Percentiles rank a stretch among this genome's conserved stretches.
Conservation (phyloP, 2,113 vertebrate species). For the Solea solea region DNA sequence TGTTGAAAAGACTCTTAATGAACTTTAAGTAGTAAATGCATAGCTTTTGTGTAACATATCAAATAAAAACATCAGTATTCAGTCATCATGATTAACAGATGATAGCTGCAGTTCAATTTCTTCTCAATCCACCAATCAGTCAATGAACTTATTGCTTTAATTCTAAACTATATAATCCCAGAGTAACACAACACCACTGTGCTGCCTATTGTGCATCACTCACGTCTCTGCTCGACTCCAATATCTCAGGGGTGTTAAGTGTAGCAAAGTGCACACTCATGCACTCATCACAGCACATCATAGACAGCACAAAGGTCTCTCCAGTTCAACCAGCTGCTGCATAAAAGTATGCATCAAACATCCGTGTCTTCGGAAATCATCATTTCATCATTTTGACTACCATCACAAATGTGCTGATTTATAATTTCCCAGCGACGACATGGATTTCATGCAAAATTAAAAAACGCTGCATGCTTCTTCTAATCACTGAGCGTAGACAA, state of each 20-base stretch:
- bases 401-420: no score
- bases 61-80: no score
- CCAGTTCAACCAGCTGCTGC: neutral
- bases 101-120: no score
- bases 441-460: neutral
- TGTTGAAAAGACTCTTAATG: no score
- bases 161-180: no score
- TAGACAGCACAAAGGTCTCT: neutral
- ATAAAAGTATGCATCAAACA: constrained; percentile 12
- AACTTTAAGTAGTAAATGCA: no score
- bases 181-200: neutral
- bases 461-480: no score
- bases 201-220: neutral
- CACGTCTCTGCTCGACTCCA: neutral
- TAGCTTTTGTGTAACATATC: no score
- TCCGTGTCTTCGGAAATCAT: neutral
- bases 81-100: no score
- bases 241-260: neutral
- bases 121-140: no score
- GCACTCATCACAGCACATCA: neutral
- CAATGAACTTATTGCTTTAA: no score
- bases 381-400: neutral
- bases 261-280: neutral
- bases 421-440: neutral
- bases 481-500: no score